Evolutionary conservation across 2,888 invertebrate genomes (phyloP).

Genomic region (Acleris laterana): DNA sequence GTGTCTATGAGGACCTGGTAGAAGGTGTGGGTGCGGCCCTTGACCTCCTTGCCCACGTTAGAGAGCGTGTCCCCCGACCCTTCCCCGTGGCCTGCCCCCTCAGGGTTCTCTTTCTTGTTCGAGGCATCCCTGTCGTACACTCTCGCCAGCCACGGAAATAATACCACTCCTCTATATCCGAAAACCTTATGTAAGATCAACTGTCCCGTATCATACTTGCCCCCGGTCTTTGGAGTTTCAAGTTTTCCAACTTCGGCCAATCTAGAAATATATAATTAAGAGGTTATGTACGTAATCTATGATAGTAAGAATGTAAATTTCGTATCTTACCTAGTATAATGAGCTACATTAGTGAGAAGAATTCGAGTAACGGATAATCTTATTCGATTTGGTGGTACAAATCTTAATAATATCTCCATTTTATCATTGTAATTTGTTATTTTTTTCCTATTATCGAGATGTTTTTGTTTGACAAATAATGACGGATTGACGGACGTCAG

Average conservation of each 20-base stretch:
- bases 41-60: conserved; percentile 92
- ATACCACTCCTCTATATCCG: conserved; percentile 97
- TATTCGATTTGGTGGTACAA: conserved; percentile 68
- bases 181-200: conserved; percentile 98
- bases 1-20: conserved; percentile 99
- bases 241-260: conserved; percentile 97
- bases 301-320: conserved; percentile 36
- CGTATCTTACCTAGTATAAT: conserved; percentile 71
- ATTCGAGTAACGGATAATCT: conserved; percentile 69
- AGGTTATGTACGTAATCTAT: conserved; percentile 71
- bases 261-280: conserved; percentile 76
- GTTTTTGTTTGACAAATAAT: conserved; percentile 66
- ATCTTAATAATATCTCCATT: conserved; percentile 82
- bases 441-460: conserved; percentile 59
- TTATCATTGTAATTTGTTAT: conserved; percentile 73
- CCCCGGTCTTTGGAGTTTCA: conserved; percentile 92
- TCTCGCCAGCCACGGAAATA: conserved; percentile 98
- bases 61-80: conserved; percentile 69
- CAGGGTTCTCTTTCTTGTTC: conserved; percentile 85
- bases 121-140: conserved; percentile 97
- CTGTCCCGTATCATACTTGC: conserved; percentile 98
- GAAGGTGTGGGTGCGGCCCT: conserved; percentile 96
- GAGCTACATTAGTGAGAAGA: conserved; percentile 71
- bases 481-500: conserved; percentile 11
- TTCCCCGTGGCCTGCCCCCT: conserved; percentile 57